A percentile compares a stretch with the other conserved stretches of the same genome.
Conservation (phyloP, 2,888 invertebrate genomes). For the Cantharis rufa region DNA sequence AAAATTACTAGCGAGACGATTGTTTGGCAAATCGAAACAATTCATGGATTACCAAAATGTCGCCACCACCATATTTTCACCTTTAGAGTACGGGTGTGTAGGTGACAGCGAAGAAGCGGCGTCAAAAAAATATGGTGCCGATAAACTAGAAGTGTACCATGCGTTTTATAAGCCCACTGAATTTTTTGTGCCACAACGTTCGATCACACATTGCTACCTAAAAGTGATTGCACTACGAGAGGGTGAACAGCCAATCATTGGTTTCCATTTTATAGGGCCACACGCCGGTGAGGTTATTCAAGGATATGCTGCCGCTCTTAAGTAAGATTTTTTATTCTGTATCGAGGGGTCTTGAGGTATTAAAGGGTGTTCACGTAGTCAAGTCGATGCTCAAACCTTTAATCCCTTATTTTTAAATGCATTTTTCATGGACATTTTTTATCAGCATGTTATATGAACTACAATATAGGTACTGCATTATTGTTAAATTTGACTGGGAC, state of each 20-base stretch:
- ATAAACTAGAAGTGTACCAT: conserved; percentile 89
- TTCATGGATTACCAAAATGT: conserved; percentile 85
- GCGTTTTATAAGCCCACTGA: conserved; percentile 94
- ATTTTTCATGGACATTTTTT: too few species aligned
- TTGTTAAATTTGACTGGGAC: too few species aligned
- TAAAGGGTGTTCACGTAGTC: too few species aligned
- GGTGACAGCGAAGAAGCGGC: conserved; percentile 92
- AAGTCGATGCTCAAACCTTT: too few species aligned
- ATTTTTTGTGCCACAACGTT: conserved; percentile 89
- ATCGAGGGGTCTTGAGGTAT: too few species aligned
- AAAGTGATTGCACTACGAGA: conserved; percentile 77
- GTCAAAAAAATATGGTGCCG: conserved; percentile 67
- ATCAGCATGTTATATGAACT: too few species aligned
- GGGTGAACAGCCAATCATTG: conserved; percentile 76
- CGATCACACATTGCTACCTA: conserved; percentile 86
- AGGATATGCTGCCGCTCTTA: conserved; percentile 88
- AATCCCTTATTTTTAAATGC: too few species aligned
- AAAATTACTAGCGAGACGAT: conserved; percentile 77
- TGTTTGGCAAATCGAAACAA: conserved; percentile 64
- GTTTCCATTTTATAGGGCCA: conserved; percentile 90
- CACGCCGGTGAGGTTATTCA: conserved; percentile 93
- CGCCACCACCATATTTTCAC: conserved; percentile 95
- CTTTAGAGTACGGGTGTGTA: conserved; percentile 92
- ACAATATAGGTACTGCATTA: too few species aligned
- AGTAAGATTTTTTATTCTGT: conserved; percentile 56